These are phyloP conservation scores for Megalopta genalis DNA, from an alignment of 1,140 invertebrate species.

Conservation along the genomic window DNA sequence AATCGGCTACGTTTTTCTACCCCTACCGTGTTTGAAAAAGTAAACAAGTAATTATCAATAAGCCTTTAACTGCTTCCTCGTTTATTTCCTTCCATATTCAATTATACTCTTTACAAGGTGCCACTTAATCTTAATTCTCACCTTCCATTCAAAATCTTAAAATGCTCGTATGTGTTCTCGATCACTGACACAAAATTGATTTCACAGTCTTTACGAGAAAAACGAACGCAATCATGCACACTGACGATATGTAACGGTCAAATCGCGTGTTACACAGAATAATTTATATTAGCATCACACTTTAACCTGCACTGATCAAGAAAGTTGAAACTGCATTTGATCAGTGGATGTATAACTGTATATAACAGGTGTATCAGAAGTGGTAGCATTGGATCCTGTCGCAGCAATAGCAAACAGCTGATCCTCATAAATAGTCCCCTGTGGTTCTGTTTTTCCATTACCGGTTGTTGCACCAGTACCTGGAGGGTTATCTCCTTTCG, in stretches of 20 bases:
- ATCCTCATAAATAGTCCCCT: slow-evolving; percentile 74
- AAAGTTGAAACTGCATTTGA: slow-evolving; percentile 79
- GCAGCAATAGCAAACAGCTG: slow-evolving; percentile 77
- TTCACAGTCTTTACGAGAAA: slow-evolving; percentile 20
- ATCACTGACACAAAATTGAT: slow-evolving; percentile 15
- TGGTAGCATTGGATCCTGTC: slow-evolving; percentile 71
- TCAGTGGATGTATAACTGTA: slow-evolving; percentile 77
- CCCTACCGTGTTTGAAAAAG: slow-evolving; percentile 58
- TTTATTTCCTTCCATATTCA: slow-evolving; percentile 54
- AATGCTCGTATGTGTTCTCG: slow-evolving; percentile 3
- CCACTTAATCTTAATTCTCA: slow-evolving; percentile 17
- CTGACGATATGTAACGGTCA: slow-evolving; percentile 8
- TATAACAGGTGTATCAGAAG: slow-evolving; percentile 78
- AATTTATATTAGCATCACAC: slow-evolving; percentile 49
- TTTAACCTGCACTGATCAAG: slow-evolving; percentile 64
- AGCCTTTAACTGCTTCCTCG: slow-evolving; percentile 38
- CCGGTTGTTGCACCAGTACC: slow-evolving; percentile 49
- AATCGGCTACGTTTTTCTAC: slow-evolving; percentile 71
- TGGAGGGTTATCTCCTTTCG: slow-evolving; percentile 77
- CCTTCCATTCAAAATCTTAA: not conserved
- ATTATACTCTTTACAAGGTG: slow-evolving; percentile 50
- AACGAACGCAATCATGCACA: slow-evolving; percentile 6
- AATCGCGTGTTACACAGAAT: slow-evolving; percentile 24
- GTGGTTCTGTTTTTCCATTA: slow-evolving; percentile 74
- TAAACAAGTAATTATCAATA: slow-evolving; percentile 47